A percentile compares a stretch with the other conserved stretches of the same genome.
Evolutionary conservation across 2,888 invertebrate genomes (phyloP).

Genomic region (Leptodirus hochenwartii): DNA sequence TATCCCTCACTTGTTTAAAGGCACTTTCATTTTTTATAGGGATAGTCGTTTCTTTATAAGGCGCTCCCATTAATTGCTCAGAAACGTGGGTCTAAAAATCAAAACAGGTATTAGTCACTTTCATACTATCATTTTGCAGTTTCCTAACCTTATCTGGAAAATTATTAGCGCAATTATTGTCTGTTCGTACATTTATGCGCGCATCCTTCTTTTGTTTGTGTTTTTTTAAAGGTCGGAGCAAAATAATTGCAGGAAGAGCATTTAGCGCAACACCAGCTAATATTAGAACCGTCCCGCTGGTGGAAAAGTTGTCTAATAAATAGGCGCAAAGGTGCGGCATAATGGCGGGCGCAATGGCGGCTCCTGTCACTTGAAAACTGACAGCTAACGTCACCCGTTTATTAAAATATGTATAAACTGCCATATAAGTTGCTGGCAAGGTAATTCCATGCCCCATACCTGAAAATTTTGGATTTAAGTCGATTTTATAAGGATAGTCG

Average conservation of each 20-base stretch:
- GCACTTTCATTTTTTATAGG: conserved; percentile 12
- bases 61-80: conserved; percentile 10
- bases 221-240: conserved; percentile 34
- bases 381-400: conserved; percentile 29
- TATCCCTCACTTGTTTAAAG: conserved; percentile 16
- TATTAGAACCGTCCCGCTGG: conserved; percentile 28
- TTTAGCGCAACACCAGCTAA: conserved; percentile 30
- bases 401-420: conserved; percentile 31
- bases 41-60: conserved; percentile 20
- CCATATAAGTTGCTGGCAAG: conserved; percentile 28
- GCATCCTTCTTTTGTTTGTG: too few species aligned
- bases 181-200: not conserved
- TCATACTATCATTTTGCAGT: too few species aligned
- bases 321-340: conserved; percentile 29
- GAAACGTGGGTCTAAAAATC: conserved; percentile 11
- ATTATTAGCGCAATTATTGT: not conserved
- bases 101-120: too few species aligned
- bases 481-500: not conserved
- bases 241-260: conserved; percentile 27
- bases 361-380: conserved; percentile 29
- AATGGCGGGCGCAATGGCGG: conserved; percentile 29
- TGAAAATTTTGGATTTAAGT: conserved; percentile 18
- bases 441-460: conserved; percentile 30
- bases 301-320: conserved; percentile 22
- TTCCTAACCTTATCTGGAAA: too few species aligned